These are phyloP conservation scores for Disparrhopalites patrizii DNA, from an alignment of 2,888 invertebrate genomes.

Conservation along the genomic window DNA sequence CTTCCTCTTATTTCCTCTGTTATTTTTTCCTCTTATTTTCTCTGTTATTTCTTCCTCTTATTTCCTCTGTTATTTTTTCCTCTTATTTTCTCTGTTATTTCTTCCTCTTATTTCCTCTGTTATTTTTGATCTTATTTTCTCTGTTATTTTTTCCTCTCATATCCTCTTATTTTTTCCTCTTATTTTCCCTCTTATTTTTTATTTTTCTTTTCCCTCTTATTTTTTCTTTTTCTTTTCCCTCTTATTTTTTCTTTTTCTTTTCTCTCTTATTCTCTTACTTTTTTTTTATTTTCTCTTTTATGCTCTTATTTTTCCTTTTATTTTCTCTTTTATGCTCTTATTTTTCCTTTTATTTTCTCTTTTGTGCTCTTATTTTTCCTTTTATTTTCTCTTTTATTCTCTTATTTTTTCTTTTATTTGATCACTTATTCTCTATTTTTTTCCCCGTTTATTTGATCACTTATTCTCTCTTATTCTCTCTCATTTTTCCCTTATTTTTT, in stretches of 20 bases:
- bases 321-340: not conserved
- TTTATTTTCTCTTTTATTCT: not conserved
- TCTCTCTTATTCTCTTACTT: not conserved
- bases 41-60: too few relatives aligned
- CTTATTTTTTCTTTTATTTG: not conserved
- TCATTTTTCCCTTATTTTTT: too few relatives aligned
- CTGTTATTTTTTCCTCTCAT: not conserved
- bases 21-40: too few relatives aligned
- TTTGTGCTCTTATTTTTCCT: conserved; percentile 16
- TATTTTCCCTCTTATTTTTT: conserved; percentile 29
- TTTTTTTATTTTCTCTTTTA: not conserved
- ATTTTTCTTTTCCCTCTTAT: too few relatives aligned
- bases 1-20: too few relatives aligned
- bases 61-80: conserved; percentile 41
- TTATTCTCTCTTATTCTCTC: too few relatives aligned
- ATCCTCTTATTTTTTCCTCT: not conserved
- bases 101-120: not conserved
- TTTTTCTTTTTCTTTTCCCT: conserved; percentile 10
- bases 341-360: conserved; percentile 1
- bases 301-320: too few relatives aligned
- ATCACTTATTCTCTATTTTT: too few relatives aligned
- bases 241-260: not conserved
- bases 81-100: conserved; percentile 19
- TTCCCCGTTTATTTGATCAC: too few relatives aligned
- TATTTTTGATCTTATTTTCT: not conserved